Percentiles rank a stretch among this genome's conserved stretches.
These are phyloP conservation scores for Pseudochromis fuscus DNA, from an alignment of 2,797 vertebrate species.

Conservation along the genomic window DNA sequence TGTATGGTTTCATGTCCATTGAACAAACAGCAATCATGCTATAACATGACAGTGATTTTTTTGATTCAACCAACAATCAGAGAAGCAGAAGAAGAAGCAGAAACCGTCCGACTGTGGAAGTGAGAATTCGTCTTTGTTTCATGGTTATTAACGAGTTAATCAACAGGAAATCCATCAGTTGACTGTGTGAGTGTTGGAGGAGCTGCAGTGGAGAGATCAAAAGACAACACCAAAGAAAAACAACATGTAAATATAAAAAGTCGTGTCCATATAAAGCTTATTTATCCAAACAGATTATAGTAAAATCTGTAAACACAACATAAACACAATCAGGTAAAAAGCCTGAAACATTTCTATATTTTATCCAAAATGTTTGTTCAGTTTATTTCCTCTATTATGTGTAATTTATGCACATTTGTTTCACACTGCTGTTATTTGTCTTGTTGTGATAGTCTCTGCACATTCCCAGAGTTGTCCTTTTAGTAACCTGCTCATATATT, in stretches of 20 bases:
- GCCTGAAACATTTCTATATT: conserved; percentile 12
- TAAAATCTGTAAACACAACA: neutral
- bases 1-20: too few relatives aligned
- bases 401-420: neutral
- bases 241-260: neutral
- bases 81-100: neutral
- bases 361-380: conserved; percentile 8
- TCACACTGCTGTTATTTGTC: neutral
- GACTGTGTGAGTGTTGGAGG: neutral
- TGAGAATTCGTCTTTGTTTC: neutral
- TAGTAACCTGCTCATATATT: neutral
- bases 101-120: too few relatives aligned
- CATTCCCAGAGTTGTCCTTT: conserved; percentile 3
- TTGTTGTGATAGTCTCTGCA: neutral
- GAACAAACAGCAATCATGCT: too few relatives aligned
- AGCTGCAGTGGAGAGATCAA: too few relatives aligned
- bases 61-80: neutral
- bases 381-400: neutral
- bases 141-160: neutral
- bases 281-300: neutral
- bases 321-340: neutral
- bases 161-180: neutral
- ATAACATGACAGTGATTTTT: too few relatives aligned
- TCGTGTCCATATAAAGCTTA: neutral
- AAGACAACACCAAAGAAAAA: too few relatives aligned